Evolutionary conservation across 30 jellyfish, hydroid and myxozoan species (phyloP).

Genomic region (Aurelia coerulea): DNA sequence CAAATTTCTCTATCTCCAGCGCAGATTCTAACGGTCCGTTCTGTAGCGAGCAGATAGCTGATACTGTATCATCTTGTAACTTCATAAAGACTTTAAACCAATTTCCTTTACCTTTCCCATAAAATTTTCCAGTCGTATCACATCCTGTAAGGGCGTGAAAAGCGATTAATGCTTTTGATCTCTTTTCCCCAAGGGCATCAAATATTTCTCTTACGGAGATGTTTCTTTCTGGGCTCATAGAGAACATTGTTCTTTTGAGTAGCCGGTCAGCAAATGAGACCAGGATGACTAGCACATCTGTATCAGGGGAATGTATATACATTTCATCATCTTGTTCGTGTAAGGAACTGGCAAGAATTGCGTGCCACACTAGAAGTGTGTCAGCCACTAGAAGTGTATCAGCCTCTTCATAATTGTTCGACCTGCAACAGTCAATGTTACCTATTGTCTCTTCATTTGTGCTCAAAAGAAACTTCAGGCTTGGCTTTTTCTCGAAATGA

Average conservation of each 20-base stretch:
- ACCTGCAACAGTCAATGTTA: background rate
- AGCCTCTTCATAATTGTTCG: background rate
- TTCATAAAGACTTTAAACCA: background rate
- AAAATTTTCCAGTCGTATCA: background rate
- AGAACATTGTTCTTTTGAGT: background rate
- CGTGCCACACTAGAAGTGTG: too few relatives aligned
- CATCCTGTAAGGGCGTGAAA: too few relatives aligned
- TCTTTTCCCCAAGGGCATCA: background rate
- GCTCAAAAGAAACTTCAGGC: too few relatives aligned
- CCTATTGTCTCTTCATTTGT: too few relatives aligned
- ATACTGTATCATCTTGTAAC: background rate
- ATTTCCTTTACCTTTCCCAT: conserved; percentile 8
- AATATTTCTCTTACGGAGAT: background rate
- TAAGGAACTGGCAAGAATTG: too few relatives aligned
- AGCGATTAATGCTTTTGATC: too few relatives aligned
- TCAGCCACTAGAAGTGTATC: too few relatives aligned
- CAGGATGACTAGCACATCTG: too few relatives aligned
- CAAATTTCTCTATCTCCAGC: too few relatives aligned
- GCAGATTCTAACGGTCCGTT: background rate
- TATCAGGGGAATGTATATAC: too few relatives aligned
- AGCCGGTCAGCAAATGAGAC: background rate
- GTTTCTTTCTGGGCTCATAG: background rate
- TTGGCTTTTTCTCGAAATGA: too few relatives aligned
- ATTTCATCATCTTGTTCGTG: too few relatives aligned
- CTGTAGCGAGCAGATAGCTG: background rate